Base-by-base conservation (phyloP, 1,140 invertebrate genomes). In the Neocloeon triangulifer region DNA sequence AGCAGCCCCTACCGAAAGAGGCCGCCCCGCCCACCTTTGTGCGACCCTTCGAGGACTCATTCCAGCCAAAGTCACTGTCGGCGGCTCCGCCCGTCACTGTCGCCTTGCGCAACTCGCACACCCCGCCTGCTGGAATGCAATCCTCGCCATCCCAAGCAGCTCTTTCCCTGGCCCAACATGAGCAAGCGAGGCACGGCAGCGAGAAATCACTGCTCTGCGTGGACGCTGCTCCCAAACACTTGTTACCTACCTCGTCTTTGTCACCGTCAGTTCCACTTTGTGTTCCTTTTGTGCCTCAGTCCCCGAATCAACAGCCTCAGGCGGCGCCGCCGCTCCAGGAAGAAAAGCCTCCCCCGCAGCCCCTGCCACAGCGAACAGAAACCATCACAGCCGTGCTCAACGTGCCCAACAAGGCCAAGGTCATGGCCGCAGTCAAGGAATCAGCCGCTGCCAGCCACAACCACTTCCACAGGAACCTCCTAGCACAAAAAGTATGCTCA, bases 1-100 rank as follows among this genome's bases (percentile, higher is more conserved):
- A n/a, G n/a, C n/a, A n/a, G n/a, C n/a, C n/a, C n/a, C n/a, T n/a
- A n/a, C n/a, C n/a, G n/a, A n/a, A n/a, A n/a, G n/a, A n/a, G n/a
- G n/a, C n/a, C n/a, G 33, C 37, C 13, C 49, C 51, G 15, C 55
- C 50, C 10, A 42, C 49, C 14, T 59, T 60, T 35, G 55, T 58
- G 4, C 43, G 56, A n/a, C 56, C 56, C 2, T 59, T 59, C 31
- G 56, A 58, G 34, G 55, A 60, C 33, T 53, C 48, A 4, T 51
- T 14, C 37, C 48, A 29, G 9, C 9, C 8, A 16, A 29, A 16
- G 9, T 16, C 10, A 16, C 19, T 18, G 22, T 23, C 22, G 8
- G 8, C 22, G 15, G 14, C 27, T 14, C 14, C 27, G 10, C 15
- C 3, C 19, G 13, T 9, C 27, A 14, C 3, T 23, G 22, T 8